Conservation (phyloP, 2,113 vertebrate species). For the Eurypyga helias region DNA sequence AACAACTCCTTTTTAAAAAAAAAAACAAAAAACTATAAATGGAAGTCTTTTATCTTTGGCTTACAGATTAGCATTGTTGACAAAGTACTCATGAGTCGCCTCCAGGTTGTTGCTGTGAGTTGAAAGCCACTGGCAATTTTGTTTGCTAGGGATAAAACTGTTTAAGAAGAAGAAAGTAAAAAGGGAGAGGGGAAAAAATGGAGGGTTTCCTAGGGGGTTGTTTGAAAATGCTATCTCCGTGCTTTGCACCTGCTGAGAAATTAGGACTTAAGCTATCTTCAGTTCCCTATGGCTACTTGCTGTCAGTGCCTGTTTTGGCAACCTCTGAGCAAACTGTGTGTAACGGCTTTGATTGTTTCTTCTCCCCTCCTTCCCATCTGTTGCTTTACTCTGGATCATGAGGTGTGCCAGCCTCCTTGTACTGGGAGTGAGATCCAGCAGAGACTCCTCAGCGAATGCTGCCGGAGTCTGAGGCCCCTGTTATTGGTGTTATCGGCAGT, state of each 20-base stretch:
- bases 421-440: neutral
- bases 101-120: conserved; percentile 10
- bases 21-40: neutral
- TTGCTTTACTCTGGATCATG: conserved; percentile 2
- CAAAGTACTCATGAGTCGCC: neutral
- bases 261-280: neutral
- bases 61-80: neutral
- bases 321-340: neutral
- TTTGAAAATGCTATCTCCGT: conserved; percentile 14
- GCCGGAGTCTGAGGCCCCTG: neutral
- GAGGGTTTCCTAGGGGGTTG: neutral
- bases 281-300: neutral
- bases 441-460: neutral
- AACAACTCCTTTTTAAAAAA: neutral
- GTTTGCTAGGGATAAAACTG: conserved; percentile 14
- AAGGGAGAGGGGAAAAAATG: neutral
- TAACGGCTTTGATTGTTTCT: conserved; percentile 34
- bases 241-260: conserved; percentile 9
- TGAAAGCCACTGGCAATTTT: conserved; percentile 49
- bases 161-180: neutral
- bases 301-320: conserved; percentile 12
- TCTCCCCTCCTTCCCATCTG: conserved; percentile 34
- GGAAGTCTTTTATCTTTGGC: neutral
- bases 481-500: neutral
- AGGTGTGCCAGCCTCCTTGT: neutral